Conservation (phyloP, 1,140 invertebrate species). For the Diuraphis noxia region DNA sequence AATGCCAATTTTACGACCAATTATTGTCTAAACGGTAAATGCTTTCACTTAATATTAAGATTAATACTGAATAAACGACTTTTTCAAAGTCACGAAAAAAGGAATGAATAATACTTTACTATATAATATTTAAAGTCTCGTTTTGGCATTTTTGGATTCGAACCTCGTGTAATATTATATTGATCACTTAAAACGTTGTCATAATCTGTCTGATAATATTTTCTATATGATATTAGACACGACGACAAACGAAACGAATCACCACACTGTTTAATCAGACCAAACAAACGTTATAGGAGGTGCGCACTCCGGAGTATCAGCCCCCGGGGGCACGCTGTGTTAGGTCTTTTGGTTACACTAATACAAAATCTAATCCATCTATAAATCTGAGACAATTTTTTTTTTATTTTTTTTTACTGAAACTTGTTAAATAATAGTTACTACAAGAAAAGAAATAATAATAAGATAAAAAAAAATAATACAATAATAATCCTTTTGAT, state of each 20-base stretch:
- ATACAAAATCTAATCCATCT: conserved; percentile 37
- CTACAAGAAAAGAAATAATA: conserved; percentile 47
- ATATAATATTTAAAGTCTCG: not conserved
- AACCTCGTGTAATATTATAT: not conserved
- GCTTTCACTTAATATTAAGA: not conserved
- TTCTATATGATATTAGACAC: not conserved
- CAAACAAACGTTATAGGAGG: not conserved
- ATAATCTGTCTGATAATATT: not conserved
- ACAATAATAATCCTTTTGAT: conserved; percentile 54
- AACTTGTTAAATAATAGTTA: conserved; percentile 51
- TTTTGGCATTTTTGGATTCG: not conserved
- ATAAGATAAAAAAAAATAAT: conserved; percentile 21
- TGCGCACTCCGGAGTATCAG: not conserved
- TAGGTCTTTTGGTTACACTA: not conserved
- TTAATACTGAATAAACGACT: not conserved
- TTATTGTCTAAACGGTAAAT: not conserved
- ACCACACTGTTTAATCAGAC: not conserved
- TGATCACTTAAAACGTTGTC: not conserved
- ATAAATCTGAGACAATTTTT: conserved; percentile 21
- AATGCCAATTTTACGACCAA: too few species aligned
- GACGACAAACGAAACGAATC: not conserved
- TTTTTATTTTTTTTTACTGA: conserved; percentile 25
- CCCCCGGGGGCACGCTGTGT: not conserved
- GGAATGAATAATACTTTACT: not conserved
- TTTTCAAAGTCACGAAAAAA: not conserved